phyloP scores from a whole-genome alignment of 2,888 invertebrate species.

The Microctonus brassicae region DNA sequence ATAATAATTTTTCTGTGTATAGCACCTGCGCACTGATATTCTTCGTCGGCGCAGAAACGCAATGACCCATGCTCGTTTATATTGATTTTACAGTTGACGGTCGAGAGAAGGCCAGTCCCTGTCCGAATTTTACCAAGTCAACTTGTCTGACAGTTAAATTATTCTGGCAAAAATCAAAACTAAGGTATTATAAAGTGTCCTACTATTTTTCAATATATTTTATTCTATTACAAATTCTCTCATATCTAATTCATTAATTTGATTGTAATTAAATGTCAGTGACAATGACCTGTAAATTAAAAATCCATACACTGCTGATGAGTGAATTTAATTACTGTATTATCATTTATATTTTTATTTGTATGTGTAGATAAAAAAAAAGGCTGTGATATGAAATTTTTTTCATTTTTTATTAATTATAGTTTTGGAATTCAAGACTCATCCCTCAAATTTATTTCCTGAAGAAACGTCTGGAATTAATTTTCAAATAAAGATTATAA shows the following conservation, averaged over 20 bases:
- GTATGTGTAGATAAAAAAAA: background rate
- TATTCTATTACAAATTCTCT: background rate
- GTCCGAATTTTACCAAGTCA: constrained; percentile 17
- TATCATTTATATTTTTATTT: background rate
- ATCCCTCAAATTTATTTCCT: background rate
- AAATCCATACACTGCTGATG: background rate
- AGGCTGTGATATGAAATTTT: background rate
- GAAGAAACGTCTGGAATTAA: too few relatives aligned
- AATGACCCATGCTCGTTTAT: constrained; percentile 47
- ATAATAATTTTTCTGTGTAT: too few relatives aligned
- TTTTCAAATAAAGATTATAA: too few relatives aligned
- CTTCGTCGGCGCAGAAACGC: constrained; percentile 45
- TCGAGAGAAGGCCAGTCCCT: constrained; percentile 33
- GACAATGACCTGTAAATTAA: background rate
- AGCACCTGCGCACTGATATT: constrained; percentile 32
- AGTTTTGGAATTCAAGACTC: background rate
- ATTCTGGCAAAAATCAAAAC: background rate
- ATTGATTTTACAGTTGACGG: constrained; percentile 46
- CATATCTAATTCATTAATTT: background rate
- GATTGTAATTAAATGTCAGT: background rate
- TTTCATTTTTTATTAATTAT: background rate
- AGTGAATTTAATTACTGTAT: background rate
- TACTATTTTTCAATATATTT: background rate
- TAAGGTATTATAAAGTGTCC: background rate
- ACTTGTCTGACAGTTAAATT: constrained; percentile 23